phyloP scores from a whole-genome alignment of 2,888 invertebrate genomes.

The Gymnocheta viridis region DNA sequence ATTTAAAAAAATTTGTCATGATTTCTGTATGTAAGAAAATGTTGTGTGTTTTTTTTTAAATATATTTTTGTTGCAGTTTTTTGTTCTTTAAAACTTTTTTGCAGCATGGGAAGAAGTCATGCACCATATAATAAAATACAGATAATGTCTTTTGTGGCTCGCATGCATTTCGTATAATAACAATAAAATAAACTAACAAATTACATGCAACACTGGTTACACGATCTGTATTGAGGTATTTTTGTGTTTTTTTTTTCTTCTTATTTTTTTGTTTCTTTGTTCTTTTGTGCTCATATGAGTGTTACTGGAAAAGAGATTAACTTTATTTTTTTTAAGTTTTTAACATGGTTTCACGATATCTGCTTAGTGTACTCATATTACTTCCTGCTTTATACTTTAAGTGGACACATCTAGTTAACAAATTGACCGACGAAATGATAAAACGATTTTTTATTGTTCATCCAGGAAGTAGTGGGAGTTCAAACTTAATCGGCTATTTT shows the following conservation, averaged over 20 bases:
- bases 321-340: constrained; percentile 7
- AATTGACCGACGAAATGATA: constrained; percentile 22
- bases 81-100: constrained; percentile 43
- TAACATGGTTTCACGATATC: constrained; percentile 44
- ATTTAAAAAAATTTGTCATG: constrained; percentile 59
- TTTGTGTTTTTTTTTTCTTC: not conserved
- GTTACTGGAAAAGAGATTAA: constrained; percentile 55
- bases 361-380: constrained; percentile 39
- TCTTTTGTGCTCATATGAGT: constrained; percentile 40
- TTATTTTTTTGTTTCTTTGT: constrained; percentile 7
- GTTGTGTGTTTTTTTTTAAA: not conserved
- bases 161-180: constrained; percentile 75
- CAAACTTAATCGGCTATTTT: not conserved
- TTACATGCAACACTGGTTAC: constrained; percentile 79
- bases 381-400: constrained; percentile 48
- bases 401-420: constrained; percentile 25
- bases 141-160: constrained; percentile 65
- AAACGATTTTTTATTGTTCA: not conserved
- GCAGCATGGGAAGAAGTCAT: constrained; percentile 63
- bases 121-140: constrained; percentile 64
- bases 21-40: constrained; percentile 17
- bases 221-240: constrained; percentile 62
- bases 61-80: not conserved
- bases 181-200: constrained; percentile 81
- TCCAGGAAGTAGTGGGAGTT: not conserved